phyloP scores from a whole-genome alignment of 2,888 invertebrate genomes.

The Xanthorhoe spadicearia region DNA sequence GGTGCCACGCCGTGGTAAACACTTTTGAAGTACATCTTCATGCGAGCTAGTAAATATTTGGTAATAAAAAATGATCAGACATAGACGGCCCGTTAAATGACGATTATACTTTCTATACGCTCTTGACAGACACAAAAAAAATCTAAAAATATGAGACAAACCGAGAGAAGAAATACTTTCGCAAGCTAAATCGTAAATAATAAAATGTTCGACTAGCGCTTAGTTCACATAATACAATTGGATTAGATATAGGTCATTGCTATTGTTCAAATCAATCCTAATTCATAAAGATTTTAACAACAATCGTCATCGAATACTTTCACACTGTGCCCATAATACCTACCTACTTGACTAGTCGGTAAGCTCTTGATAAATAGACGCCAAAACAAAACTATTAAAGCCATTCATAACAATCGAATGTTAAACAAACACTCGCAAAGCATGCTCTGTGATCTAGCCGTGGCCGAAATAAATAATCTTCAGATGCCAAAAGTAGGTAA shows the following conservation, averaged over 20 bases:
- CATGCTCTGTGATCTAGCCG: conserved; percentile 19
- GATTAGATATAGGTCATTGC: neutral
- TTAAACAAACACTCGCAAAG: conserved; percentile 12
- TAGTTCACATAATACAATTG: neutral
- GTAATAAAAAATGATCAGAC: too few species aligned
- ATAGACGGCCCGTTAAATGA: too few species aligned
- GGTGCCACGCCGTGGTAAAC: conserved; percentile 26
- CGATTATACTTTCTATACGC: too few species aligned
- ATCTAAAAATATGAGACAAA: too few species aligned
- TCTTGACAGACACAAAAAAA: too few species aligned
- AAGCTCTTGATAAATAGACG: conserved; percentile 14
- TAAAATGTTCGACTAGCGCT: neutral
- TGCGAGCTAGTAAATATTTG: neutral
- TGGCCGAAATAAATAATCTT: conserved; percentile 18
- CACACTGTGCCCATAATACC: neutral
- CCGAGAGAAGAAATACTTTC: neutral
- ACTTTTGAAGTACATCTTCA: conserved; percentile 15
- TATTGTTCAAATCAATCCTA: neutral
- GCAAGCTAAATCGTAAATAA: too few species aligned
- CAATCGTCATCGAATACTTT: neutral
- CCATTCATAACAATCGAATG: conserved; percentile 6
- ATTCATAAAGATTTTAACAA: neutral
- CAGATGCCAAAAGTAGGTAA: conserved; percentile 17
- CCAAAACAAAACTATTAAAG: conserved; percentile 23
- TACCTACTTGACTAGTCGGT: too few species aligned